Conservation (phyloP, 2,797 vertebrate genomes). For the Coregonus ussuriensis region DNA sequence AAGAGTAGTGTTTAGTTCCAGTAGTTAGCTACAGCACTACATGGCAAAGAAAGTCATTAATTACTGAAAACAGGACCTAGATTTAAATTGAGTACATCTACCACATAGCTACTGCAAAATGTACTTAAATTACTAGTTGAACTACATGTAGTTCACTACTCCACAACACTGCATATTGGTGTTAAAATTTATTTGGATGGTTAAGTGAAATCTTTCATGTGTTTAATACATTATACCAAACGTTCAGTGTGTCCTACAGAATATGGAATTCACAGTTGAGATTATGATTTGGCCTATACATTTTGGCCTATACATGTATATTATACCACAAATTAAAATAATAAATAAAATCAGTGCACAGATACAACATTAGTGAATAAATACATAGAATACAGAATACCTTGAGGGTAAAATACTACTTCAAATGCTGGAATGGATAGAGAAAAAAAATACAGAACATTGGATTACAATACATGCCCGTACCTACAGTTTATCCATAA, state of each 20-base stretch:
- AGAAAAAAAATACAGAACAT: not conserved
- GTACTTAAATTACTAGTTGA: too few relatives aligned
- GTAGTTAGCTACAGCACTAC: too few relatives aligned
- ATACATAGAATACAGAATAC: not conserved
- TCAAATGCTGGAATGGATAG: conserved; percentile 10
- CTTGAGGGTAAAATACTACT: conserved; percentile 10
- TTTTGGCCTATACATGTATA: not conserved
- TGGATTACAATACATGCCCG: not conserved
- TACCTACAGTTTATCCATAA: not conserved
- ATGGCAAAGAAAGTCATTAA: too few relatives aligned
- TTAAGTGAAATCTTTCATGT: not conserved
- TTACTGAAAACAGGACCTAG: too few relatives aligned
- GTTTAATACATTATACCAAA: not conserved
- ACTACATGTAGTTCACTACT: not conserved
- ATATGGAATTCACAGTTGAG: not conserved
- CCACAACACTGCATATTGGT: not conserved
- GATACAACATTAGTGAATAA: not conserved
- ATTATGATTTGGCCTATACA: not conserved
- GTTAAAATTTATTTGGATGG: not conserved
- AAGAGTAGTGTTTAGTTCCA: too few relatives aligned
- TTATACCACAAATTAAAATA: not conserved
- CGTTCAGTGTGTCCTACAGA: not conserved
- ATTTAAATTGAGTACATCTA: too few relatives aligned
- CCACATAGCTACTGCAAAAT: too few relatives aligned
- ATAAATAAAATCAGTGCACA: not conserved